phyloP scores from a whole-genome alignment of 2,888 invertebrate genomes.

The Sesamia inferens region DNA sequence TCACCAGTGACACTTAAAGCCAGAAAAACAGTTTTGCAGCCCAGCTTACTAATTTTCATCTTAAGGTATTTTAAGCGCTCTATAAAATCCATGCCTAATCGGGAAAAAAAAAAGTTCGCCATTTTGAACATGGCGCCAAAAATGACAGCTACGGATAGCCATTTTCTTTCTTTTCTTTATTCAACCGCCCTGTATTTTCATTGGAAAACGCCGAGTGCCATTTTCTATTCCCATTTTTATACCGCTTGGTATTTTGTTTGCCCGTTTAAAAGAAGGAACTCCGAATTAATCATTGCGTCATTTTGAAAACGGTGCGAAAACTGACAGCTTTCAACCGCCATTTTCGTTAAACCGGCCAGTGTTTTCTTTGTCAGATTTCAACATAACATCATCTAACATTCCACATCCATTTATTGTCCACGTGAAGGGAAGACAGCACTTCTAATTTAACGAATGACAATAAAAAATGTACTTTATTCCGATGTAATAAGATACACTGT shows the following conservation, averaged over 20 bases:
- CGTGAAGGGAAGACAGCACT: conserved; percentile 77
- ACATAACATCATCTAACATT: conserved; percentile 21
- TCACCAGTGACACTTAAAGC: too few species aligned
- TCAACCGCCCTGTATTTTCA: too few species aligned
- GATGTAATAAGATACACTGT: conserved; percentile 56
- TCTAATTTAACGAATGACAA: conserved; percentile 70
- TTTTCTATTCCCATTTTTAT: neutral
- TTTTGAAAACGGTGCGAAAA: conserved; percentile 8
- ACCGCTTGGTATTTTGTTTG: too few species aligned
- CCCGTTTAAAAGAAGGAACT: neutral
- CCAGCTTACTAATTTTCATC: too few species aligned
- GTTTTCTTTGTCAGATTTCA: conserved; percentile 9
- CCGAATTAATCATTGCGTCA: too few species aligned
- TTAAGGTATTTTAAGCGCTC: too few species aligned
- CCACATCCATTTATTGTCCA: conserved; percentile 53
- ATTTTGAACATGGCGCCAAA: conserved; percentile 4
- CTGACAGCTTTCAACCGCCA: neutral
- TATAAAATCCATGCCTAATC: too few species aligned
- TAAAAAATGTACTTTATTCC: conserved; percentile 66
- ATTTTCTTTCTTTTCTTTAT: neutral
- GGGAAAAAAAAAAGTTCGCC: too few species aligned
- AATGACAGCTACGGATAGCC: neutral
- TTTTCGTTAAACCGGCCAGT: neutral
- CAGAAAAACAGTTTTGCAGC: too few species aligned
- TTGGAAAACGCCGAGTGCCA: too few species aligned